phyloP scores from a whole-genome alignment of 2,113 vertebrate genomes.

The Neolamprologus kungweensis region DNA sequence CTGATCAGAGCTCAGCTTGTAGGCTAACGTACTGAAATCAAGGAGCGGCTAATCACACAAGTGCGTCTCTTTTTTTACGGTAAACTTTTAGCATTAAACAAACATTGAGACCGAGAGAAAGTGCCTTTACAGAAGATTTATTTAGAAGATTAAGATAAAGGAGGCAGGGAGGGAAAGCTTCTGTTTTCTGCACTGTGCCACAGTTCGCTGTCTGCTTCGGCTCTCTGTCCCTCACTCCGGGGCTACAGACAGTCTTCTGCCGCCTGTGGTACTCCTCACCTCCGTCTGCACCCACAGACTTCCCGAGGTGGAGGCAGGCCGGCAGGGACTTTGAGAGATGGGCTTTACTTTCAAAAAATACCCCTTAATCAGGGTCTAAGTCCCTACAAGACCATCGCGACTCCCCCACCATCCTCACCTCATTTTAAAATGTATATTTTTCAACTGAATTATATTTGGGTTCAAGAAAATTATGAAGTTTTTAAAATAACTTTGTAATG shows the following conservation, averaged over 20 bases:
- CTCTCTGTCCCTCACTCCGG: rapidly evolving
- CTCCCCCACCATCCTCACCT: not conserved
- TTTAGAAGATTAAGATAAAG: not conserved
- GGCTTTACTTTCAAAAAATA: not conserved
- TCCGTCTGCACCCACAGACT: not conserved
- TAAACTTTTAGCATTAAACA: not conserved
- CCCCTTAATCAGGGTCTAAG: not conserved
- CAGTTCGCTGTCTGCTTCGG: not conserved
- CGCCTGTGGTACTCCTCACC: not conserved
- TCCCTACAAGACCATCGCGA: rapidly evolving
- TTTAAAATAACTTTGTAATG: not conserved
- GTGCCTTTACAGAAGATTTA: rapidly evolving
- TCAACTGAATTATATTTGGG: not conserved
- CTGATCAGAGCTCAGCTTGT: not conserved
- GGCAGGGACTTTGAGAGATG: not conserved
- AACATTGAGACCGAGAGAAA: rapidly evolving
- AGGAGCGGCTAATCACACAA: not conserved
- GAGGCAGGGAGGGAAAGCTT: rapidly evolving
- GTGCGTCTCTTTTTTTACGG: not conserved
- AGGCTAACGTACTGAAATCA: rapidly evolving
- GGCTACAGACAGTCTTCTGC: not conserved
- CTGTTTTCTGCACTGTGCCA: not conserved
- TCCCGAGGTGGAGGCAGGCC: not conserved
- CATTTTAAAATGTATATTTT: not conserved
- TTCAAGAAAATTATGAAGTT: rapidly evolving